Base-by-base conservation (phyloP, 2,888 invertebrate genomes). In the Lysandra bellargus region DNA sequence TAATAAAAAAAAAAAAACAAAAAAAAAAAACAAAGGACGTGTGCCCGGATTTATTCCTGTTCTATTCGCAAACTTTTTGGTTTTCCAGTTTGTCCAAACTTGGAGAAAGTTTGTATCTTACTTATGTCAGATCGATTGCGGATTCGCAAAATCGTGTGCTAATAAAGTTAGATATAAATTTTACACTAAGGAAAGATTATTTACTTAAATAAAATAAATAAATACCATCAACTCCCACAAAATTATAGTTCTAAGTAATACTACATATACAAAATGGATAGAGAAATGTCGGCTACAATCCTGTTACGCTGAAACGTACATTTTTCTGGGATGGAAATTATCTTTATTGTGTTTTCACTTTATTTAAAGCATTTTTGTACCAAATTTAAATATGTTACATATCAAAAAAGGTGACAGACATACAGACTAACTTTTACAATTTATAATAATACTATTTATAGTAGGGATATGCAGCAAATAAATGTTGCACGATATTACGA, bases 21-120 rank as follows among this genome's bases (percentile, higher is more conserved):
- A 82, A 83, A 82, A 79, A 81, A 83, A 82, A 80, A 81, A 80
- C 84, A 83, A 83, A 83, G 82, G 82, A 83, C 80, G 82, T 81
- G 80, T 80, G 84, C 79, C 79, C 79, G 81, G 81, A 79, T 83
- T 80, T 82, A 81, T 80, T 82, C 80, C 78, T 80, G 74, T 80
- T 80, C 77, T 77, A 82, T 73, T 78, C 76, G n/a, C 40, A 80
- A 79, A 79, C 60, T 61, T 69, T 78, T 77, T 80, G 72, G 79
- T 74, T 23, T 40, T 61, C n/a, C 14, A 44, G 64, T 44, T 37
- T 44, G 37, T 64, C 33, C 6, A 6, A 69, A 37, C 33, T 69
- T 69, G 33, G 17, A 64, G 12, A 14, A 64, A 64, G 64, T 23
- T 23, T n/a, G 61, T 7, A 23, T 61, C 61, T n/a, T 61, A 57